Base-by-base conservation (phyloP, 2,113 vertebrate genomes). In the Otis tarda region DNA sequence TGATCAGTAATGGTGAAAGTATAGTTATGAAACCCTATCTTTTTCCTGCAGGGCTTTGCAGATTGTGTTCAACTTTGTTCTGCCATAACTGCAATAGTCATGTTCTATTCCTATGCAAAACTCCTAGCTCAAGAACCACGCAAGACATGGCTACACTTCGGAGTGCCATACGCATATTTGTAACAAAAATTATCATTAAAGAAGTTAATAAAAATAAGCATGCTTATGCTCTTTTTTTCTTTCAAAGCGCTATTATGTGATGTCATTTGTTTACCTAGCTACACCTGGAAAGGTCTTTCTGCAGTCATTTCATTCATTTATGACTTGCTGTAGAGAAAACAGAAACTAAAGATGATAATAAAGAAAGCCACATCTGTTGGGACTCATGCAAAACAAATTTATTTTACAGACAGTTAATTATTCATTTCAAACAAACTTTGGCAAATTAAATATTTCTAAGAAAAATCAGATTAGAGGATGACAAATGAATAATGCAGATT, bases 371-470 rank as follows among this genome's bases (percentile, higher is more conserved):
- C 89, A 95, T 93, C 80, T 95, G 78, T 89, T 95, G 85, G 73
- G 69, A 94, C 30, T 89, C 11, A 90, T 83, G 92, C 67, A 90
- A 97, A 94, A 63, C 9, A 90, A 96, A 96, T 87, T 96, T 96
- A 68, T 55, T 94, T 96, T 94, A 83, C 59, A 88, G 90, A 91
- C 55, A 97, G 83, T 86, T 95, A 95, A 90, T 96, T 96, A 93
- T 37, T 77, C 1, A 74, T 97, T 96, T 87, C 70, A 94, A 96
- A 95, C 14, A 92, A 87, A 77, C 47, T 92, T 80, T 91, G 37
- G 47, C 60, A 86, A 94, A 95, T 92, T 81, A 93, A 91, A 89
- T 95, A 74, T 59, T 96, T 90, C 50, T 95, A 83, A 41, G 39
- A 94, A 95, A 93, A 91, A 74, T 76, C 47, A 84, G 8, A 17